Evolutionary conservation across 2,797 vertebrate species (phyloP), one percentile per base, ranked within the genome.

Genomic region (Pempheris klunzingeri): DNA sequence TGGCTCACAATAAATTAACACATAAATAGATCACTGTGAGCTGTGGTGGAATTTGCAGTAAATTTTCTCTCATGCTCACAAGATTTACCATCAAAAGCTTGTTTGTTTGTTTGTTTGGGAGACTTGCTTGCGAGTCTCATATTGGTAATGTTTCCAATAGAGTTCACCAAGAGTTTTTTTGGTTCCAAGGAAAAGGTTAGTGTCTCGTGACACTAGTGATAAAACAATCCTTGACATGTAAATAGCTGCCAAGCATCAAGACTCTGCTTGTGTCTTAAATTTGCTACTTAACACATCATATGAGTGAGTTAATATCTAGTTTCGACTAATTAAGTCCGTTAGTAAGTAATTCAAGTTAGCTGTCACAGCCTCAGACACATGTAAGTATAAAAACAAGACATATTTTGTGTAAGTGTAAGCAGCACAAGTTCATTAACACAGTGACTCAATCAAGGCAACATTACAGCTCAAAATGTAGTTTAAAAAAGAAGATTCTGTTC

Each of bases 1-100:
- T 61, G 62, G 77, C 59, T 88, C 55, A 85, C 63, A 94, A 93
- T 93, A 94, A 93, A 91, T 92, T 80, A 90, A 91, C 68, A 84
- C 62, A 93, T 91, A 92, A 90, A 92, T 86, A 93, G 47, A 82
- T 82, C 74, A 81, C 59, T 80, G 57, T 58, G 53, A 86, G 20
- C 68, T 77, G 73, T 41, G 34, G 47, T 22, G 78, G n/a, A 67
- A 81, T 77, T 57, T 53, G 26, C 65, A 58, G 54, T 44, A 22
- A n/a, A 52, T 52, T 68, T 38, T 46, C 53, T 73, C 38, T 54
- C 15, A 12, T 46, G 75, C 34, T 69, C 17, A 53, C 62, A 76
- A 32, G 22, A 72, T 73, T 24, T 62, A 59, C 9, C 53, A 54
- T 78, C 9, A 49, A 47, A 57, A 69, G 22, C 5, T 64, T 41